A percentile compares a stretch with the other conserved stretches of the same genome.
phyloP scores from a whole-genome alignment of 2,797 vertebrate genomes.

The Amphiprion clarkii region DNA sequence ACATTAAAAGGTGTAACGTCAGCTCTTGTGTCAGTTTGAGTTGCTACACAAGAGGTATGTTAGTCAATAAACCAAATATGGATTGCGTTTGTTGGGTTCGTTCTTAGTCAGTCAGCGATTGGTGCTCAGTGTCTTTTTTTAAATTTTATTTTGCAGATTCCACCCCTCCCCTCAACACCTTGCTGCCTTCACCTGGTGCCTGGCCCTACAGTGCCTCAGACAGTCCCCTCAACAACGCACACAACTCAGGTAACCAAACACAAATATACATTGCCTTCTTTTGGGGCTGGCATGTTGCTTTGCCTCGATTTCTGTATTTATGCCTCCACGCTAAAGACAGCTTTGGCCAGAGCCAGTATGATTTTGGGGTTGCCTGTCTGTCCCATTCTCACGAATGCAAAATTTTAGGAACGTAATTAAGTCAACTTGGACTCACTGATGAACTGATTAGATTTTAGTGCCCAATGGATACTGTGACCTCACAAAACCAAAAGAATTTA shows the following conservation, averaged over 20 bases:
- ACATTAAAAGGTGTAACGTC: too few relatives aligned
- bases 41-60: too few relatives aligned
- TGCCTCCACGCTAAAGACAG: too few relatives aligned
- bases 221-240: conserved; percentile 95
- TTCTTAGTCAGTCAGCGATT: neutral
- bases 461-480: too few relatives aligned
- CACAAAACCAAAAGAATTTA: too few relatives aligned
- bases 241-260: conserved; percentile 92
- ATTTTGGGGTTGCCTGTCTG: too few relatives aligned
- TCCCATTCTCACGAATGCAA: too few relatives aligned
- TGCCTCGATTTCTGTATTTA: neutral
- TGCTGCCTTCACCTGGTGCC: conserved; percentile 99
- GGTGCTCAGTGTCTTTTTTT: conserved; percentile 2
- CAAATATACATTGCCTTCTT: neutral
- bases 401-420: too few relatives aligned
- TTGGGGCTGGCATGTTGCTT: neutral
- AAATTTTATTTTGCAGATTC: conserved; percentile 61
- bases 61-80: neutral
- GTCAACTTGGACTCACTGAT: too few relatives aligned
- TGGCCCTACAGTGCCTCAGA: conserved; percentile 99
- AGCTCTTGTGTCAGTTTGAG: too few relatives aligned
- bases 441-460: too few relatives aligned
- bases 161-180: conserved; percentile 98
- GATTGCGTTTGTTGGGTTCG: neutral
- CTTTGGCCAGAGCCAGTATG: too few relatives aligned